phyloP scores from a whole-genome alignment of 2,888 invertebrate genomes.

The Coelinius sp. region DNA sequence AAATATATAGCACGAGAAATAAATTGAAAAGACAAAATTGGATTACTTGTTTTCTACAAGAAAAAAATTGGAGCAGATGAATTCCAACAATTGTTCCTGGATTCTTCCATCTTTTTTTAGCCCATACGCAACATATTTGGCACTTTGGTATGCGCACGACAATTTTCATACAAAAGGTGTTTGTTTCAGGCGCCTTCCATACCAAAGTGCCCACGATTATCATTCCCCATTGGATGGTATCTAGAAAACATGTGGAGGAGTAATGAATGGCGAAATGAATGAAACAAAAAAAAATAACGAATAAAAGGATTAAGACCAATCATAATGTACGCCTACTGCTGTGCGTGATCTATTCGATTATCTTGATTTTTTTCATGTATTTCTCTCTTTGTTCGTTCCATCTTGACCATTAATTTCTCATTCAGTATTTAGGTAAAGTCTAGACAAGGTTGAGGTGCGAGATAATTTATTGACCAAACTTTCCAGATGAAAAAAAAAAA shows the following conservation, averaged over 20 bases:
- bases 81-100: background rate
- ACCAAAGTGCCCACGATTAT: slow-evolving; percentile 38
- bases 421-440: background rate
- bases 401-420: background rate
- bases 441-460: background rate
- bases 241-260: slow-evolving; percentile 20
- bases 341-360: slow-evolving; percentile 21
- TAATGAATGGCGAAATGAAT: slow-evolving; percentile 15
- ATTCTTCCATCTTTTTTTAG: background rate
- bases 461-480: background rate
- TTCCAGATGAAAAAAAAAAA: background rate
- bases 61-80: background rate
- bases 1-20: too few species aligned
- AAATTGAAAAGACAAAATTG: background rate
- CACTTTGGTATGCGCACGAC: slow-evolving; percentile 21
- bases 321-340: slow-evolving; percentile 19
- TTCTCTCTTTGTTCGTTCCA: background rate
- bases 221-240: slow-evolving; percentile 10
- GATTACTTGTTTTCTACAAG: background rate
- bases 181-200: slow-evolving; percentile 53
- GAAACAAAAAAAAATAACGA: background rate
- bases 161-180: slow-evolving; percentile 57
- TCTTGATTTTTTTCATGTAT: background rate
- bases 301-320: slow-evolving; percentile 5
- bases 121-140: background rate